A percentile compares a stretch with the other conserved stretches of the same genome.
Conservation (phyloP, 1,140 invertebrate species). For the Proctacanthus coquilletti region DNA sequence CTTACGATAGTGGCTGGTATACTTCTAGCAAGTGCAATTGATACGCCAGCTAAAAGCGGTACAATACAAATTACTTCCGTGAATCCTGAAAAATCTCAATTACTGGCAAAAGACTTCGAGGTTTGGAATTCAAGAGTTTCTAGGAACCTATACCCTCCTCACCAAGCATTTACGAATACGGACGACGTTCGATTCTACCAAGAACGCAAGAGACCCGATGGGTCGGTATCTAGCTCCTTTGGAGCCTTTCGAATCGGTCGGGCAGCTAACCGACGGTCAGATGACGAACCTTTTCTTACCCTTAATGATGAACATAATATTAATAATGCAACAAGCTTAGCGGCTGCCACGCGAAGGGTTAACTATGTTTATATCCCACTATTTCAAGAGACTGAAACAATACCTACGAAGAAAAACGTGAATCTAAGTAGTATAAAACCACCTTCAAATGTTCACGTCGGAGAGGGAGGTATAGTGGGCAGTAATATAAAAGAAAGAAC, state of each 20-base stretch:
- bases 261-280: slow-evolving; percentile 17
- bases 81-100: no score
- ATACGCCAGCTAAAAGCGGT: slow-evolving; percentile 2
- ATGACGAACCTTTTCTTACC: slow-evolving; percentile 10
- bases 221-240: slow-evolving; percentile 20
- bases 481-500: background rate
- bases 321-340: slow-evolving; percentile 26
- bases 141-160: slow-evolving; percentile 25
- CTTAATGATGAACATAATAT: slow-evolving; percentile 15
- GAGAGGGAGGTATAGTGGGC: background rate
- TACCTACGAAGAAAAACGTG: background rate
- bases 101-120: no score
- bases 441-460: background rate
- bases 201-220: slow-evolving; percentile 17
- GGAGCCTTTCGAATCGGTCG: slow-evolving; percentile 22
- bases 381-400: slow-evolving; percentile 7
- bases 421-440: background rate
- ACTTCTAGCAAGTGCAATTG: slow-evolving; percentile 8
- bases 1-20: slow-evolving; percentile 12
- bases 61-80: background rate
- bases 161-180: slow-evolving; percentile 20
- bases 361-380: slow-evolving; percentile 27
- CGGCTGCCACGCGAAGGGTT: slow-evolving; percentile 4
- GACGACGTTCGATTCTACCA: slow-evolving; percentile 22
- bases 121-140: no score